Conservation (phyloP, 2,888 invertebrate species). For the Perizoma affinitatum region DNA sequence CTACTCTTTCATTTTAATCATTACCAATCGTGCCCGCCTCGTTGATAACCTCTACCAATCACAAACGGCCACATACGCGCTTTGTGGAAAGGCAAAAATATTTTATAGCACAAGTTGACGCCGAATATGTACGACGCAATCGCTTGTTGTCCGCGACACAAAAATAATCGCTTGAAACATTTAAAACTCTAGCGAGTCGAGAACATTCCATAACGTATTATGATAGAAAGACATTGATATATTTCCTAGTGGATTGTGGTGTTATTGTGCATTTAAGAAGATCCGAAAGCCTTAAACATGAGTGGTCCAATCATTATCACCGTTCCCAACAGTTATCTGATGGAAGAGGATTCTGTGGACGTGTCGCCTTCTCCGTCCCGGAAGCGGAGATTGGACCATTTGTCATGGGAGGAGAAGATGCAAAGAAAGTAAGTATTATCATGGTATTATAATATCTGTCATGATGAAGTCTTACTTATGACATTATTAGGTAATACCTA, state of each 20-base stretch:
- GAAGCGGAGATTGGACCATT: constrained; percentile 92
- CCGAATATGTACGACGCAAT: constrained; percentile 74
- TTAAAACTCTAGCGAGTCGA: constrained; percentile 60
- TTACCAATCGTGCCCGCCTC: constrained; percentile 48
- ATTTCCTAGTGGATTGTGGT: constrained; percentile 52
- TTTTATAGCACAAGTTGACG: constrained; percentile 60
- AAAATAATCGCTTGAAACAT: constrained; percentile 60
- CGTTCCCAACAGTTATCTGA: constrained; percentile 76
- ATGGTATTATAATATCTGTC: constrained; percentile 15
- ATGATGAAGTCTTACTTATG: no score
- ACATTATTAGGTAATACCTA: no score
- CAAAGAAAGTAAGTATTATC: constrained; percentile 90
- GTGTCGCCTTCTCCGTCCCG: constrained; percentile 66
- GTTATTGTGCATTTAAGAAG: constrained; percentile 46
- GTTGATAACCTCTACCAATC: constrained; percentile 59
- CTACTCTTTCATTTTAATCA: constrained; percentile 42
- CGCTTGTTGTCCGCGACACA: constrained; percentile 56
- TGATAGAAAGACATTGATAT: constrained; percentile 58
- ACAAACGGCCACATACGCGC: constrained; percentile 65
- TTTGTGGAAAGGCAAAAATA: constrained; percentile 48
- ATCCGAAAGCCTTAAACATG: constrained; percentile 59
- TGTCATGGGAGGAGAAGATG: constrained; percentile 94
- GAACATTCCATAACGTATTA: constrained; percentile 51
- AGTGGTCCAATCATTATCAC: constrained; percentile 81
- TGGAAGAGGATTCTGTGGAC: constrained; percentile 68